Evolutionary conservation across 35 echinoderm and acorn worm genomes (phyloP).

Genomic region (Nesometra sesokonis): DNA sequence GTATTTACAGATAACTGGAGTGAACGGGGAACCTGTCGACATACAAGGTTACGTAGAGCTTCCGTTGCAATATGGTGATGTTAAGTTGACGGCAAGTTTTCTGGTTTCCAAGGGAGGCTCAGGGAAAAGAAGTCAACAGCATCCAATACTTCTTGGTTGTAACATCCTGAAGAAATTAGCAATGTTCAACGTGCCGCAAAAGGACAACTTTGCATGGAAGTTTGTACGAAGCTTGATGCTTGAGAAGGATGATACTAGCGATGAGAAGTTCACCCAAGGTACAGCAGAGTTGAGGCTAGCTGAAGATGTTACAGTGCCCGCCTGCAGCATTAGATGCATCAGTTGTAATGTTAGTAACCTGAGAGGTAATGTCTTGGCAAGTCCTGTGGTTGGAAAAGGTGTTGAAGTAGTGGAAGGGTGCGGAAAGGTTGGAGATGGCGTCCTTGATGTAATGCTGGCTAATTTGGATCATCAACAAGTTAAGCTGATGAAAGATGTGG

Average conservation of each 20-base stretch:
- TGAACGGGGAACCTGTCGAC: conserved; percentile 11
- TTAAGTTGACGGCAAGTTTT: neutral
- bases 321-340: neutral
- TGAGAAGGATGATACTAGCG: neutral
- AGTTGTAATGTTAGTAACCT: conserved; percentile 8
- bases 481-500: no score
- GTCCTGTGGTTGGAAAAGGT: neutral
- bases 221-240: neutral
- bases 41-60: conserved; percentile 35
- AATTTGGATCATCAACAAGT: neutral
- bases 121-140: neutral
- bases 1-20: conserved; percentile 25
- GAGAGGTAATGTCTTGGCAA: neutral
- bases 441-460: neutral
- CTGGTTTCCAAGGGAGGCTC: neutral
- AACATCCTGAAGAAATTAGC: neutral
- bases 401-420: neutral
- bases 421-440: neutral
- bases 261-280: neutral
- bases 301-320: neutral
- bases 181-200: neutral
- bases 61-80: neutral
- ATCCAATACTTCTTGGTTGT: conserved; percentile 21
- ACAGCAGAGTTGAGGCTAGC: neutral
- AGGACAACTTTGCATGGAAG: neutral